Evolutionary conservation across 1,140 invertebrate species (phyloP), one percentile per base, ranked within the genome.

Genomic region (Drosophila virilis): DNA sequence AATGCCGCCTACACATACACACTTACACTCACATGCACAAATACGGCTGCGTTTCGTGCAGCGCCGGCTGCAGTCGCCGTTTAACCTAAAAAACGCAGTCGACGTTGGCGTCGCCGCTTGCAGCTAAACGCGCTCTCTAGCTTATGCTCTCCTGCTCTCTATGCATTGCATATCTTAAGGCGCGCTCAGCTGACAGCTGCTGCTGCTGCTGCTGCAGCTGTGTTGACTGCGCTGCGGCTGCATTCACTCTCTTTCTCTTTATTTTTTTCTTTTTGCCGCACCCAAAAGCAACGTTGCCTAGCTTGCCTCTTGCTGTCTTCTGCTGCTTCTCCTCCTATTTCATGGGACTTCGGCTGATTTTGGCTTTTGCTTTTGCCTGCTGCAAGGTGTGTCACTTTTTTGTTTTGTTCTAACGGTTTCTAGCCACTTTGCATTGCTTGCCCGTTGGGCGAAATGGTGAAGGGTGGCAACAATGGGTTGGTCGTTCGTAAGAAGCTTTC

Each of bases 351-450:
- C n/a, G 57, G 64, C 17, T 67, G 35, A 33, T 54, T 65, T 57
- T 43, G 10, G 37, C 38, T 71, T 52, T 33, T 54, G 42, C 55
- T 35, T 52, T 48, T 71, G 8, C 50, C 51, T 58, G 15, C 17
- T 71, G 54, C 74, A 88, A 88, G 83, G 83, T 88, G 83, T 88
- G 83, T 88, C 83, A 88, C 83, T 88, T 88, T 88, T 88, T 88
- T 88, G 83, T 88, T 88, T 88, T 88, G 83, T 88, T 88, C 84
- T 68, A 80, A 74, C 76, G 46, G 50, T 88, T 86, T 82, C 57
- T 71, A 48, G 54, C 60, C 54, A 55, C 48, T 55, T 86, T 62
- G 38, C 58, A 50, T 73, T 58, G 38, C 38, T 12, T 48, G 33
- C n/a, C 35, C 12, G 22, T 8, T 28, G 42, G 4, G 28, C 6